Evolutionary conservation across 1,140 invertebrate genomes (phyloP), one percentile per base, ranked within the genome.

Genomic region (Macrobrachium rosenbergii): DNA sequence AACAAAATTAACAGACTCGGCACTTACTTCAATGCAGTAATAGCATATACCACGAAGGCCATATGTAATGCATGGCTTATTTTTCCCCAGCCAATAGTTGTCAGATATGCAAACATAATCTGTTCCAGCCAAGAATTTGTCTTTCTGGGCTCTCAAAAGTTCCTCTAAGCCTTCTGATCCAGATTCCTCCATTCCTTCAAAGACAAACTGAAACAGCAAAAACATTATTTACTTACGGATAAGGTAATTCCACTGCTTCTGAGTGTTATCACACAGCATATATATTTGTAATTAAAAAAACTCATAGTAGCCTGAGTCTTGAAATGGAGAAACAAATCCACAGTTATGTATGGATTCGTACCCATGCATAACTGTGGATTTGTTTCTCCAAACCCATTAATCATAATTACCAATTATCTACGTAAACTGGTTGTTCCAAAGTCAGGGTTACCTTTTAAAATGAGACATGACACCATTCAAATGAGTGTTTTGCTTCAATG

Each of bases 171-270:
- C 98, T 92, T 97, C 96, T 88, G 98, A 99, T 11, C 98, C 98
- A 90, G 95, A 96, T 92, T 99, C 99, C 93, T 99, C 99, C 98
- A 99, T 99, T 72, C 97, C 98, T 94, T 99, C 98, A 91, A 99
- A 97, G 23, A 97, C 94, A 93, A 99, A 99, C 94, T 96, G 91
- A 62, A 93, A 92, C 88, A 69, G 90, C 88, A 89, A 88, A 84
- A 0, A 43, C 23, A 62, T 10, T 60, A 14, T 21, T 12, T 21
- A 17, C 11, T 59, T 45, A 28, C 14, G 62, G 19, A 12, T 28
- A 23, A n/a, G 16, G 45, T 23, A 19, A 78, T 37, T 37, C 28
- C 28, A 37, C 28, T 37, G 28, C 3, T 37, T 37, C 28, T 37
- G 28, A 37, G 28, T 37, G 28, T 37, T 37, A 37, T 37, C 3